A percentile compares a stretch with the other conserved stretches of the same genome.
These are phyloP conservation scores for Notoglanidium macrostoma DNA, from an alignment of 2,797 vertebrate species.

Conservation along the genomic window DNA sequence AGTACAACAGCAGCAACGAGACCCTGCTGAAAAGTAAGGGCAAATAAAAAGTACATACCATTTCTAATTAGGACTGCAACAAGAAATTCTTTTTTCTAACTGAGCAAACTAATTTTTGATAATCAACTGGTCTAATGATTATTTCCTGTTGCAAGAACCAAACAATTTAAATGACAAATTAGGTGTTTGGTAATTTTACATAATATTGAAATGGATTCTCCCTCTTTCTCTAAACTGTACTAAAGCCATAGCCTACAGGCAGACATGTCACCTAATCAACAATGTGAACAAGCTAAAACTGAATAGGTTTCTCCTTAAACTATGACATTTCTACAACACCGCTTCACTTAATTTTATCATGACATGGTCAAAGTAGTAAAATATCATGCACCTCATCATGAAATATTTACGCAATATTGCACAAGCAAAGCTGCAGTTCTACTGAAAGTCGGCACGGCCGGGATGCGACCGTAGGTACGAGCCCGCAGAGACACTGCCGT, in stretches of 20 bases:
- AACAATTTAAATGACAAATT: neutral
- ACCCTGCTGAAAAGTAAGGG: neutral
- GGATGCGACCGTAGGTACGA: neutral
- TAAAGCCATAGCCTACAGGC: neutral
- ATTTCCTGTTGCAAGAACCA: neutral
- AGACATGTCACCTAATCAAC: neutral
- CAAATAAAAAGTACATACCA: neutral
- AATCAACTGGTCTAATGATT: neutral
- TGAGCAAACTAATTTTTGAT: too few relatives aligned
- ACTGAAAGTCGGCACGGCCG: neutral
- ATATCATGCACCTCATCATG: too few relatives aligned
- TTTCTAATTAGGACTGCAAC: neutral
- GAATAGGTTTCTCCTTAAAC: neutral
- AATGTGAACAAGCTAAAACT: neutral
- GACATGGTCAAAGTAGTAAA: neutral
- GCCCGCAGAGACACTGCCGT: neutral
- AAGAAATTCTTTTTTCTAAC: neutral
- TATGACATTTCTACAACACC: neutral
- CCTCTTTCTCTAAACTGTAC: neutral
- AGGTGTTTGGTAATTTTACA: neutral
- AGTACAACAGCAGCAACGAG: neutral
- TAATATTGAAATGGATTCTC: neutral
- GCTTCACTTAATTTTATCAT: neutral
- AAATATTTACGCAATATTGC: neutral
- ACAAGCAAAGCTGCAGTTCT: neutral